Percentiles rank a stretch among this genome's conserved stretches.
Conservation (phyloP, 2,113 vertebrate genomes). For the Dicaeum eximium region DNA sequence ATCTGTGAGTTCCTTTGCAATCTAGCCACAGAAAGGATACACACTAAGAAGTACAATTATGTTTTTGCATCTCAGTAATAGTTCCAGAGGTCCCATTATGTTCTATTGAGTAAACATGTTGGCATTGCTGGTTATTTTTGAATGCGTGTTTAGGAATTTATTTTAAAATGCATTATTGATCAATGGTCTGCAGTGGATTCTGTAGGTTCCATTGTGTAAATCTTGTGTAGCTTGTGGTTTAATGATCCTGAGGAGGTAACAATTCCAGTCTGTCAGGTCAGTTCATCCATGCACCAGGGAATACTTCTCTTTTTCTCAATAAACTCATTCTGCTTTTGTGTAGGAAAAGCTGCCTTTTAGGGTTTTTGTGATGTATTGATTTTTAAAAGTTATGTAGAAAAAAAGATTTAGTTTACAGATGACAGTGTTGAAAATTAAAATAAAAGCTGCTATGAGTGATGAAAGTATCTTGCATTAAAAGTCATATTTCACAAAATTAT, state of each 20-base stretch:
- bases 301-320: no score
- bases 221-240: neutral
- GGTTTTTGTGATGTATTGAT: neutral
- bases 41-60: neutral
- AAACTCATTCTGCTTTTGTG: neutral
- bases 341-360: neutral
- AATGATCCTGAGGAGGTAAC: neutral
- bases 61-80: neutral
- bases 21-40: neutral
- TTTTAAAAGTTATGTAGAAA: neutral
- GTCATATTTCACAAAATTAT: neutral
- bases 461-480: neutral
- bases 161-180: neutral
- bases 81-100: neutral
- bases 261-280: neutral
- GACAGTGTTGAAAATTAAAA: neutral
- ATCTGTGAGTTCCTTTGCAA: neutral
- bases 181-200: neutral
- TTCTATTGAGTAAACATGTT: conserved; percentile 2
- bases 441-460: neutral
- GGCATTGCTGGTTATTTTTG: neutral
- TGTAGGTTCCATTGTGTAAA: neutral
- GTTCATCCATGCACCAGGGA: neutral
- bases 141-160: neutral
- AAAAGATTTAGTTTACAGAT: neutral